Percentiles rank a stretch among this genome's conserved stretches.
phyloP scores from a whole-genome alignment of 2,888 invertebrate species.

The Lasiommata megera region DNA sequence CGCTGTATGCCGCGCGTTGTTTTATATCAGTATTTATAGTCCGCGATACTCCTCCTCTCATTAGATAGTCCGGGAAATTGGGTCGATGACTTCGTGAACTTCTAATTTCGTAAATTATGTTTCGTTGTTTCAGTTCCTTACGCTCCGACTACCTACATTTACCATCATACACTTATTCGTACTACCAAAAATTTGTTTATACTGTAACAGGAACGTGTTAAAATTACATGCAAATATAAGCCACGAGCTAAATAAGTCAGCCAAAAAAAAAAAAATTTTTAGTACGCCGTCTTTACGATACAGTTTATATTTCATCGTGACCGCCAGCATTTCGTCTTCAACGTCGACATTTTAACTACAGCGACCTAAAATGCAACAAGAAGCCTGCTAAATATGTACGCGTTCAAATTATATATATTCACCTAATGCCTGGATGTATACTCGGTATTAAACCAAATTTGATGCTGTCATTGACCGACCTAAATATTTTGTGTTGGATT shows the following conservation, averaged over 20 bases:
- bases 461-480: constrained; percentile 70
- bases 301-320: neutral
- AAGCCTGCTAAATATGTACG: constrained; percentile 31
- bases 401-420: constrained; percentile 43
- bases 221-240: neutral
- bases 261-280: neutral
- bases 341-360: constrained; percentile 23
- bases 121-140: constrained; percentile 22
- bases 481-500: constrained; percentile 58
- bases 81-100: constrained; percentile 63
- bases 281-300: neutral
- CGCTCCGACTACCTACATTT: neutral
- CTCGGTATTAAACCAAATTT: constrained; percentile 43
- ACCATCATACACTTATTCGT: neutral
- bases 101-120: constrained; percentile 40
- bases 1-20: constrained; percentile 49
- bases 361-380: constrained; percentile 27
- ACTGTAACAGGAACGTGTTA: neutral
- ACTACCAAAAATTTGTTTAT: neutral
- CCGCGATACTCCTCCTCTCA: constrained; percentile 52
- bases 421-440: constrained; percentile 36
- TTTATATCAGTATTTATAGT: constrained; percentile 66
- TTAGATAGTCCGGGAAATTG: constrained; percentile 61
- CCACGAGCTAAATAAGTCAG: neutral
- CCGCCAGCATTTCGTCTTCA: constrained; percentile 4